Evolutionary conservation across 2,888 invertebrate genomes (phyloP).

Genomic region (Antheraea assamensis): DNA sequence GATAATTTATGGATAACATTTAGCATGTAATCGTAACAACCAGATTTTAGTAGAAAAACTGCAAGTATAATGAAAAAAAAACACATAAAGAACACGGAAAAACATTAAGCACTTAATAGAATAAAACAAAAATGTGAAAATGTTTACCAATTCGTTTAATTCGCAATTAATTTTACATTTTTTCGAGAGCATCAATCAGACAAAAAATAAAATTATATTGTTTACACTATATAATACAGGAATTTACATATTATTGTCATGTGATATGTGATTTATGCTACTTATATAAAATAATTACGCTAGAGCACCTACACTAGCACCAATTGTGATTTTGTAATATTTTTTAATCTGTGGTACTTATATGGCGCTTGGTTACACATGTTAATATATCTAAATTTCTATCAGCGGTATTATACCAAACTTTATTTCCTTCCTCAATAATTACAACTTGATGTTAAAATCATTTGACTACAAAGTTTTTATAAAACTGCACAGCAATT

Average conservation of each 20-base stretch:
- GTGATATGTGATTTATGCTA: conserved; percentile 57
- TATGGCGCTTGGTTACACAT: neutral
- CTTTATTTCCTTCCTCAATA: neutral
- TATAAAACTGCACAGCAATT: no score
- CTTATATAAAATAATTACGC: conserved; percentile 25
- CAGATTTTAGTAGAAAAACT: no score
- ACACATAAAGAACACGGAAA: no score
- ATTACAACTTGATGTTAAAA: no score
- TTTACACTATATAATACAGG: conserved; percentile 75
- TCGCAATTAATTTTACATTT: conserved; percentile 58
- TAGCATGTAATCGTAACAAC: no score
- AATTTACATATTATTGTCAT: conserved; percentile 76
- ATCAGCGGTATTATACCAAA: neutral
- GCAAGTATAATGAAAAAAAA: no score
- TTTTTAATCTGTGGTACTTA: conserved; percentile 4
- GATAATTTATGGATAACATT: no score
- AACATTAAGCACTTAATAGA: neutral
- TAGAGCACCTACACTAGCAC: conserved; percentile 69
- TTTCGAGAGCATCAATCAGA: conserved; percentile 59
- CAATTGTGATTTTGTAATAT: conserved; percentile 39
- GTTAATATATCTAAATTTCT: neutral
- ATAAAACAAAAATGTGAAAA: conserved; percentile 25
- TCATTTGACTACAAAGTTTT: no score
- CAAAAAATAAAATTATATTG: conserved; percentile 50
- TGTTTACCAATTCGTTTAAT: conserved; percentile 60